Evolutionary conservation across 2,113 vertebrate species (phyloP).

Genomic region (Malurus melanocephalus): DNA sequence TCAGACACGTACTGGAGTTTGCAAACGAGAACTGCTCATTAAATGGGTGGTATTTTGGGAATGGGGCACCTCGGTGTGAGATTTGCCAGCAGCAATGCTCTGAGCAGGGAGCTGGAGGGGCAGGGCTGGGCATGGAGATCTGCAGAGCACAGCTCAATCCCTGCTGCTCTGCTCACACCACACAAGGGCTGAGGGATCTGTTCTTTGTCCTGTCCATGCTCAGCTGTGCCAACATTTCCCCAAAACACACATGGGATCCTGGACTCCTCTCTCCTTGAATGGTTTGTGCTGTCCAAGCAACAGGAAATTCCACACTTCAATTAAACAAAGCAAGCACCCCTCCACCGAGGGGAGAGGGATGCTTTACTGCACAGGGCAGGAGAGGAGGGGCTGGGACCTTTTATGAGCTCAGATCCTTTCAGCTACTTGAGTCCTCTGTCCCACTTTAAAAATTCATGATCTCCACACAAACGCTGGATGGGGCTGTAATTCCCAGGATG

Average conservation of each 20-base stretch:
- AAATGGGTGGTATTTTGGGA: not conserved
- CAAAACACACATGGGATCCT: not conserved
- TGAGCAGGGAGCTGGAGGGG: not conserved
- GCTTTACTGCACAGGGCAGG: not conserved
- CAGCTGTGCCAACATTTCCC: not conserved
- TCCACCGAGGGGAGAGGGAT: rapidly evolving
- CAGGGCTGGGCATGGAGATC: not conserved
- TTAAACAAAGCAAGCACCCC: rapidly evolving
- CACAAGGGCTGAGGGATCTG: not conserved
- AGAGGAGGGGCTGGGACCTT: not conserved
- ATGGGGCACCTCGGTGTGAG: not conserved
- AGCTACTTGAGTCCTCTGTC: not conserved
- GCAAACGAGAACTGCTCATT: rapidly evolving
- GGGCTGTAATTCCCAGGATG: not conserved
- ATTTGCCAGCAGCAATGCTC: no score
- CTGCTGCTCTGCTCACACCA: not conserved
- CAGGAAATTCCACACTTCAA: not conserved
- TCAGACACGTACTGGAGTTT: not conserved
- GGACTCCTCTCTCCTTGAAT: not conserved
- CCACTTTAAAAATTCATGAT: not conserved
- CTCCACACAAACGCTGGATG: not conserved
- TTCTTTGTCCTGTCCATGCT: rapidly evolving
- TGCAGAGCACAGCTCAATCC: not conserved
- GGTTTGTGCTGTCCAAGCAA: not conserved
- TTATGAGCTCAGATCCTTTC: not conserved